Base-by-base conservation (phyloP, 2,113 vertebrate species). In the Pachycephala philippinensis region DNA sequence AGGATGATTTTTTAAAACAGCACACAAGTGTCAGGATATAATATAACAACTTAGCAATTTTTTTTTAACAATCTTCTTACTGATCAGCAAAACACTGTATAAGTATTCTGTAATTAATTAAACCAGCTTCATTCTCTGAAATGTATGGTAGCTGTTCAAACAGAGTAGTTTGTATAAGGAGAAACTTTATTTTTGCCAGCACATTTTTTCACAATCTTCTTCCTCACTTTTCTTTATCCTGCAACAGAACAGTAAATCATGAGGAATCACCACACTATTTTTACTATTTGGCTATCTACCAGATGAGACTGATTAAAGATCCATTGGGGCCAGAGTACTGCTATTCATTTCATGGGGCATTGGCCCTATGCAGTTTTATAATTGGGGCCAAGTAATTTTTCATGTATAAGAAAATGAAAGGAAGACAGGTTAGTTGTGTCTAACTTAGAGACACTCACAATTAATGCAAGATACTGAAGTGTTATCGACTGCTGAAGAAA, bases 1-100 rank as follows among this genome's bases (percentile, higher is more conserved):
- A 95, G 45, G 60, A 89, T 65, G 79, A 89, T 84, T 88, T 57
- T 94, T 96, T 52, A 78, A 90, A 90, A 60, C 75, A 94, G 80
- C 45, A 86, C 33, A 42, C n/a, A 88, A 96, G 68, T 89, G 49
- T 74, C 72, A 94, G 87, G 28, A 56, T 84, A 52, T 54, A 97
- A 87, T 81, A 18, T 20, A 92, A 89, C 15, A 85, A 53, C 30
- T 88, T 87, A 69, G 35, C 69, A 93, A 85, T 17, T 52, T n/a
- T 14, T 42, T 77, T 84, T 87, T 28, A 91, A 35, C 24, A 71
- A 28, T 44, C 45, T 69, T 92, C 69, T 52, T 61, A 33, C 10
- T 71, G 21, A 90, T 88, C 35, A 75, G 15, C 7, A 80, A 96
- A 97, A 78, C 9, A 56, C 23, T 87, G 11, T 47, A 27, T 52